Evolutionary conservation across 2,797 vertebrate species (phyloP), one percentile per base, ranked within the genome.

Genomic region (Oryzias sinensis): DNA sequence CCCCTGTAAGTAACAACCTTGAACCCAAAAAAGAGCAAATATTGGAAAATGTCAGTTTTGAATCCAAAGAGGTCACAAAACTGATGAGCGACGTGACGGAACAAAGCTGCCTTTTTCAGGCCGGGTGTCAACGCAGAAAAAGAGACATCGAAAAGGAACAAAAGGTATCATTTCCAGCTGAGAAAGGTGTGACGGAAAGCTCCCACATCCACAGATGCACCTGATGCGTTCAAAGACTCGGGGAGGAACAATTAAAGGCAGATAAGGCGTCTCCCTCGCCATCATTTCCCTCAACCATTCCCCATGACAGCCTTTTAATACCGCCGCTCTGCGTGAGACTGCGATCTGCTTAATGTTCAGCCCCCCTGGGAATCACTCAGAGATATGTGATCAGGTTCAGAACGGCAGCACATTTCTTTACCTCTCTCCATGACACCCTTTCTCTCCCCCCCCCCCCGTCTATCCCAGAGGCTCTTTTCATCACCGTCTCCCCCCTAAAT

Each of bases 241-340:
- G 74, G 37, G 66, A 84, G 60, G 78, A 84, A 80, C 85, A 87
- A 87, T 87, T 86, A 85, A 68, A 65, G 67, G 13, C 6, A 82
- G 81, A 88, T 84, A 84, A 86, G 76, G 74, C 59, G 24, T 60
- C 84, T 66, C 70, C 56, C 70, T 65, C 4, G 51, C 71, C 73
- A 65, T 82, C 80, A 49, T 72, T 63, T 65, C 62, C 62, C 13
- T 17, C 17, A 51, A 16, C 71, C 50, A 76, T 84, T 79, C 82
- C 81, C 83, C 71, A 49, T 48, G 75, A 83, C 72, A 65, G 72
- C 62, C 57, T 72, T 84, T 79, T 79, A 80, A 77, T 48, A 58
- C 33, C 14, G 53, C 62, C 55, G 55, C 76, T 50, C 56, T 54
- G 62, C 64, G 62, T 59, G 29, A 1, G 54, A 6, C 62, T 66